Conservation (phyloP, 53 echinoderm and acorn worm genomes). For the Holothuria leucospilota region DNA sequence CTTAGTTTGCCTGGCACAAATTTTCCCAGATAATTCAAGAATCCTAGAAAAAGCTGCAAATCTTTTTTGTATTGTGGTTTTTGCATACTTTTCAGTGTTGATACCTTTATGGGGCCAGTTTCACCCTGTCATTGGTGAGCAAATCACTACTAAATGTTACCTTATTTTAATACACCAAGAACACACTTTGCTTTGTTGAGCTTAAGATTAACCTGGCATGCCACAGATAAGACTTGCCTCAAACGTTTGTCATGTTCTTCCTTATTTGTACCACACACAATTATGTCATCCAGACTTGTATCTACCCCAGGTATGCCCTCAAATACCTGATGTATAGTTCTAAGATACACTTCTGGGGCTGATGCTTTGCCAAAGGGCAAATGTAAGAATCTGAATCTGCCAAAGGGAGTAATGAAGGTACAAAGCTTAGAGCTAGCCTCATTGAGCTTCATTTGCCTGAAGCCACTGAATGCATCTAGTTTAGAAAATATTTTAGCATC, state of each 20-base stretch:
- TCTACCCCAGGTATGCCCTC: conserved; percentile 60
- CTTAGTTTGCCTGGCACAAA: conserved; percentile 48
- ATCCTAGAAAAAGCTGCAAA: conserved; percentile 57
- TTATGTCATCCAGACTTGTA: conserved; percentile 65
- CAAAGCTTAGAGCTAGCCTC: no score
- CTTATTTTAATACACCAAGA: conserved; percentile 41
- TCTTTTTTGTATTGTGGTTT: conserved; percentile 58
- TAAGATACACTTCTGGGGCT: no score
- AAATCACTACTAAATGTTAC: conserved; percentile 60
- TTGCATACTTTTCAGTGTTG: conserved; percentile 65
- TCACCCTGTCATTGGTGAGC: conserved; percentile 47
- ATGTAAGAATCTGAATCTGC: no score
- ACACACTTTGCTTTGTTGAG: conserved; percentile 68
- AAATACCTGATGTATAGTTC: no score
- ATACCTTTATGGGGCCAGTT: conserved; percentile 61
- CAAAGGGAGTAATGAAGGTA: no score
- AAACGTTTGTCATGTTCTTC: no score
- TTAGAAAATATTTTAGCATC: no score
- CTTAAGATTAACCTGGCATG: conserved; percentile 62
- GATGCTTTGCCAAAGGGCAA: no score
- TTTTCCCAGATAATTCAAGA: conserved; percentile 63
- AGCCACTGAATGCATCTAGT: no score
- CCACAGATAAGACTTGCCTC: no score
- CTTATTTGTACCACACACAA: conserved; percentile 75
- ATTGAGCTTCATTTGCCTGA: no score